Conservation (phyloP, 2,113 vertebrate species). For the Alethe diademata region DNA sequence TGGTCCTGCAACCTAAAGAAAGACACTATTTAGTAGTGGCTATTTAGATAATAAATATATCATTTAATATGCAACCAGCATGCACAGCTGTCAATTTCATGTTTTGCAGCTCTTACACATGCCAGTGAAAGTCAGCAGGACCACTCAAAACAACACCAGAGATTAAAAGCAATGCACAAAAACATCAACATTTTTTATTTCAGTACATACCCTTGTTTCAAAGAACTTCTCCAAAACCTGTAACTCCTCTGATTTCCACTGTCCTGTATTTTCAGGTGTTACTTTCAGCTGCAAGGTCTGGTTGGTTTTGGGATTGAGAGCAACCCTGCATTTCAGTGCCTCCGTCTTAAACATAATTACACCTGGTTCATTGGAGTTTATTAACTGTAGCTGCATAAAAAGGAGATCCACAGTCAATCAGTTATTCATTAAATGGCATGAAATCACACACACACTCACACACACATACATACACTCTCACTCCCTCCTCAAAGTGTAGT, state of each 20-base stretch:
- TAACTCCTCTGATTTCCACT: constrained; percentile 96
- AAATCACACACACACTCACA: background rate
- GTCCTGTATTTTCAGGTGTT: constrained; percentile 94
- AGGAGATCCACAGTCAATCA: background rate
- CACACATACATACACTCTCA: background rate
- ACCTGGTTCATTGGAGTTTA: constrained; percentile 96
- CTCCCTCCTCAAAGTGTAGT: background rate
- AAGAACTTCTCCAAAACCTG: constrained; percentile 98
- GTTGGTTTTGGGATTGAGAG: constrained; percentile 96
- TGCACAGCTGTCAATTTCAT: background rate
- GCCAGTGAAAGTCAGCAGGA: background rate
- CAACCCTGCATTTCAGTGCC: constrained; percentile 94
- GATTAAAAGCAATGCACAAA: background rate
- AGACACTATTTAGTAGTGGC: constrained; percentile 33
- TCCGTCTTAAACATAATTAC: constrained; percentile 99
- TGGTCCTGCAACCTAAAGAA: constrained; percentile 91
- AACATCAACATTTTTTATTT: background rate
- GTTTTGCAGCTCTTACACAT: background rate
- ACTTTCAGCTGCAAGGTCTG: constrained; percentile 98
- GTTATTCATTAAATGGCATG: background rate
- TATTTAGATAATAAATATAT: background rate
- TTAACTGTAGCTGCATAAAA: constrained; percentile 85
- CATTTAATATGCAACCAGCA: background rate
- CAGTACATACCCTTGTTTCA: constrained; percentile 88
- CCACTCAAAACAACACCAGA: background rate